Percentiles rank a stretch among this genome's conserved stretches.
Evolutionary conservation across 2,113 vertebrate genomes (phyloP).

Genomic region (Galbula dea): DNA sequence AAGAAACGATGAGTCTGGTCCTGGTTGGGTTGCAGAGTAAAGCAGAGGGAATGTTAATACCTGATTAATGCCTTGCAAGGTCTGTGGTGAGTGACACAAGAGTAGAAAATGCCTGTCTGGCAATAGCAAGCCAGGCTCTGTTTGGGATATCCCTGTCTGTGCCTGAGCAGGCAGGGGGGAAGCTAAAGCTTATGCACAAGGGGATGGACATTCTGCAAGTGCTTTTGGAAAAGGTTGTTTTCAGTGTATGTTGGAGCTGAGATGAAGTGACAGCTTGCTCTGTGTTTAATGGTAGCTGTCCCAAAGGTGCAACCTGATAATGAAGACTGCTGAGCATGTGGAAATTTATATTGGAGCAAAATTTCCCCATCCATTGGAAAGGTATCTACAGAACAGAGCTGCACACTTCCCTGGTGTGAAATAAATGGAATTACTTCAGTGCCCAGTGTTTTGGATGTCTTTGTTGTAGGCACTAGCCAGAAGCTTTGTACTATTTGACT

Average conservation of each 20-base stretch:
- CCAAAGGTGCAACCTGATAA: not conserved
- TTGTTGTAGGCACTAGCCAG: slow-evolving; percentile 15
- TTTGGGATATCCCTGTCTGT: not conserved
- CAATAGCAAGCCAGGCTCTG: not conserved
- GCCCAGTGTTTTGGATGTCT: slow-evolving; percentile 33
- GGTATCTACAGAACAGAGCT: not conserved
- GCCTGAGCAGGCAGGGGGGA: not conserved
- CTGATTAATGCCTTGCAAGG: not conserved
- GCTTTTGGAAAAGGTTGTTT: not conserved
- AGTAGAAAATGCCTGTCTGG: not conserved
- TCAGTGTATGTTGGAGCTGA: not conserved
- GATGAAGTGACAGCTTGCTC: not conserved
- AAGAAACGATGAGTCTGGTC: not conserved
- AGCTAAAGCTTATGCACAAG: no score
- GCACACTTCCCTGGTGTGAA: slow-evolving; percentile 33
- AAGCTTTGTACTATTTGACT: not conserved
- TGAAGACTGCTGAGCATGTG: slow-evolving; percentile 4
- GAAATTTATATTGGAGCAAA: not conserved
- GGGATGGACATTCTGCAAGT: not conserved
- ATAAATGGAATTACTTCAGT: slow-evolving; percentile 55
- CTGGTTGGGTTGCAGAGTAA: not conserved
- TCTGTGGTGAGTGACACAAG: not conserved
- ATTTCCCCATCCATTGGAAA: not conserved
- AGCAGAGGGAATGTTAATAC: not conserved
- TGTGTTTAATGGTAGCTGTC: not conserved